Evolutionary conservation across 2,797 vertebrate genomes (phyloP).

Genomic region (Arrhamphus sclerolepis): DNA sequence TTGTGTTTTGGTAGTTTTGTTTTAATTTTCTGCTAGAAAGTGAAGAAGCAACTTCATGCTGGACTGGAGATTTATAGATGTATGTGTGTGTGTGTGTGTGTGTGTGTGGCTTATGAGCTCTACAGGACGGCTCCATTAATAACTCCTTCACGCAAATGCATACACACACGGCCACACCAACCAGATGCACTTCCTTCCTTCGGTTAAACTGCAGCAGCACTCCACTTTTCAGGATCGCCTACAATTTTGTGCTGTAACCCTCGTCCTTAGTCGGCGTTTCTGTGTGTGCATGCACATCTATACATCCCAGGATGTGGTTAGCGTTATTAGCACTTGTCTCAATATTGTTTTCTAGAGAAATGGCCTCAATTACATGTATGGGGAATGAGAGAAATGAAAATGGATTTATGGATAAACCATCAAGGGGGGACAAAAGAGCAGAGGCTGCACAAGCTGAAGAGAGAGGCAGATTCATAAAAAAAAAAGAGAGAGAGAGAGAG

Average conservation of each 20-base stretch:
- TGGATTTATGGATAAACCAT: constrained; percentile 37
- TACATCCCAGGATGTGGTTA: constrained; percentile 6
- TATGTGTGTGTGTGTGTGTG: background rate
- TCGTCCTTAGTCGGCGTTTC: too few relatives aligned
- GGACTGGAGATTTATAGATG: background rate
- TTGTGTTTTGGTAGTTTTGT: constrained; percentile 9
- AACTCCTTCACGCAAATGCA: constrained; percentile 9
- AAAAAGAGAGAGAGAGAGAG: background rate
- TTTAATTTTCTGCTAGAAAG: constrained; percentile 9
- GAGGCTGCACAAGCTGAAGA: constrained; percentile 21
- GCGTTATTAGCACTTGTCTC: constrained; percentile 3
- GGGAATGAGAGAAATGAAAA: constrained; percentile 31
- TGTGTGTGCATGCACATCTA: too few relatives aligned
- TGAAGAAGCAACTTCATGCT: background rate
- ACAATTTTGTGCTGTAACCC: too few relatives aligned
- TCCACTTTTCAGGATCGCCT: too few relatives aligned
- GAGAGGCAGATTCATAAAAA: constrained; percentile 11
- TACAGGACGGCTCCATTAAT: constrained; percentile 36
- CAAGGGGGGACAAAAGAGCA: background rate
- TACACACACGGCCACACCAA: too few relatives aligned
- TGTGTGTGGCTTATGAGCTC: too few relatives aligned
- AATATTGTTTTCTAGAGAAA: constrained; percentile 27
- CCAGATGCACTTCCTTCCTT: too few relatives aligned
- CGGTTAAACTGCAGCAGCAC: too few relatives aligned
- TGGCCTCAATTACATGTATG: constrained; percentile 17